phyloP scores from a whole-genome alignment of 37 sponge, comb jelly and placozoan species.

The Hormiphora californensis region DNA sequence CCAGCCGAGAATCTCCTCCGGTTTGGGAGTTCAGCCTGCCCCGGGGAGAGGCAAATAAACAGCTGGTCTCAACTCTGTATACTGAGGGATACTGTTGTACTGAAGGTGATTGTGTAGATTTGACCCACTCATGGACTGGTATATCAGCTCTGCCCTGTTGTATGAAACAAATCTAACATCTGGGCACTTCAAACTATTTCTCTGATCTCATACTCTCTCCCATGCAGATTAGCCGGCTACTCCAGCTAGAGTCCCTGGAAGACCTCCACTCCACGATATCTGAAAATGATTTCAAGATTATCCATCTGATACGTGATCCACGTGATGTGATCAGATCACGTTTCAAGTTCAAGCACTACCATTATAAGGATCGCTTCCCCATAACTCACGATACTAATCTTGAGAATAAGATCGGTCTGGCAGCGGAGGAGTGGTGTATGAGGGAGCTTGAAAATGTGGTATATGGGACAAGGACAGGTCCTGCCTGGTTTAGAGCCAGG shows the following conservation, averaged over 20 bases:
- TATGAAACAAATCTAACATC: no score
- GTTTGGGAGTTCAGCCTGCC: not conserved
- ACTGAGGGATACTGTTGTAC: slow-evolving; percentile 11
- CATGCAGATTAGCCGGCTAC: slow-evolving; percentile 41
- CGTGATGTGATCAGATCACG: slow-evolving; percentile 28
- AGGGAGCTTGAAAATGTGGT: slow-evolving; percentile 8
- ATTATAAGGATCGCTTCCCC: slow-evolving; percentile 46
- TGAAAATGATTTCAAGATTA: slow-evolving; percentile 13
- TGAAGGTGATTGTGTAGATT: not conserved
- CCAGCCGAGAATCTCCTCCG: not conserved
- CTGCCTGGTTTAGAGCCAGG: slow-evolving; percentile 2
- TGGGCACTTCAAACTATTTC: no score
- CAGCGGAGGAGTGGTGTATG: slow-evolving; percentile 51
- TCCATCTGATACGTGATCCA: slow-evolving; percentile 32
- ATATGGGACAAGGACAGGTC: not conserved
- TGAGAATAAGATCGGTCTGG: slow-evolving; percentile 13
- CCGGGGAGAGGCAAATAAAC: not conserved
- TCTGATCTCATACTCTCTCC: no score
- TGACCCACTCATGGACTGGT: no score
- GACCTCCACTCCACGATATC: not conserved
- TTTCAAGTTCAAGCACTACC: slow-evolving; percentile 42
- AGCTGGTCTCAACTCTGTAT: slow-evolving; percentile 4
- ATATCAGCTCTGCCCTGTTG: no score
- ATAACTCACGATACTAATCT: slow-evolving; percentile 15
- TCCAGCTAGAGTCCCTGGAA: slow-evolving; percentile 11